These are phyloP conservation scores for Crocallis elinguaria DNA, from an alignment of 2,888 invertebrate genomes.

Conservation along the genomic window DNA sequence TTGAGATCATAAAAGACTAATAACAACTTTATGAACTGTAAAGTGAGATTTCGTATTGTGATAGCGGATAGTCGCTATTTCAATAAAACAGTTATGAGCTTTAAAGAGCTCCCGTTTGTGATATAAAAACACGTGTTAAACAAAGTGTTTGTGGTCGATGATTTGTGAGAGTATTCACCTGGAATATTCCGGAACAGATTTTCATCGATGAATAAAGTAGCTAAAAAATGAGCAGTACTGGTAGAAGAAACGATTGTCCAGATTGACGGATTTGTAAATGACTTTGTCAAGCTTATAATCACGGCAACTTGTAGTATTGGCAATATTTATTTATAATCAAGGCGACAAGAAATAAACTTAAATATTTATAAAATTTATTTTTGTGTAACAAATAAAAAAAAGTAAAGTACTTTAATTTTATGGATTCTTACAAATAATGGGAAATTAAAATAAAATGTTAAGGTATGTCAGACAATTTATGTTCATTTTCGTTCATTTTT, in stretches of 20 bases:
- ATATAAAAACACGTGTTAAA: slow-evolving; percentile 30
- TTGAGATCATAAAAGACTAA: slow-evolving; percentile 57
- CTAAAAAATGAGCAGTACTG: background rate
- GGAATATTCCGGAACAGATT: slow-evolving; percentile 5
- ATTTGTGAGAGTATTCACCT: slow-evolving; percentile 25
- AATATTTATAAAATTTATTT: too few relatives aligned
- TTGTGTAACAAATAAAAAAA: too few relatives aligned
- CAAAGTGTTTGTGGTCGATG: slow-evolving; percentile 21
- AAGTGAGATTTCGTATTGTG: slow-evolving; percentile 48
- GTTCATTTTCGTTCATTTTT: too few relatives aligned
- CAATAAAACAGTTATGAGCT: slow-evolving; percentile 32
- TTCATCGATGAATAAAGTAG: background rate
- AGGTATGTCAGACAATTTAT: too few relatives aligned
- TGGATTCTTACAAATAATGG: too few relatives aligned
- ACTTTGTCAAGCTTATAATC: too few relatives aligned
- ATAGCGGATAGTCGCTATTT: slow-evolving; percentile 43
- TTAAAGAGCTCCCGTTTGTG: slow-evolving; percentile 23
- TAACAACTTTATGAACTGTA: slow-evolving; percentile 49
- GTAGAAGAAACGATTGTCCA: background rate
- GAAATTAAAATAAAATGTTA: too few relatives aligned
- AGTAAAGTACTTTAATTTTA: too few relatives aligned
- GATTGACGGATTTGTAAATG: background rate
- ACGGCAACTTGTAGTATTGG: too few relatives aligned
- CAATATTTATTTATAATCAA: too few relatives aligned
- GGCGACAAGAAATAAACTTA: too few relatives aligned